Evolutionary conservation across 2,888 invertebrate species (phyloP).

Genomic region (Pimpla rufipes): DNA sequence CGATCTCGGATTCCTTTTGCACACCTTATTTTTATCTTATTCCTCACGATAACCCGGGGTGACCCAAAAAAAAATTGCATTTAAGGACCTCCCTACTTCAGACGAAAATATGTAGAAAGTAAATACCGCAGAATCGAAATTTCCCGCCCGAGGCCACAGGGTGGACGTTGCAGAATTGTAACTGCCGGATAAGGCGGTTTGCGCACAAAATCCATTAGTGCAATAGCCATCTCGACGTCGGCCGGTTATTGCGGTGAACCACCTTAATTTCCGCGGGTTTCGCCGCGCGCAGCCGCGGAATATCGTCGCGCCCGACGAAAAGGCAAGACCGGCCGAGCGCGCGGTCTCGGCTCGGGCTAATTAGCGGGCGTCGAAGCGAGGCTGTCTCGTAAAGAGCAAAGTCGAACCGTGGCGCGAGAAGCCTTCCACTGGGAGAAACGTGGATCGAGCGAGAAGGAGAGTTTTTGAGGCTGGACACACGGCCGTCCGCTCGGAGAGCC

Average conservation of each 20-base stretch:
- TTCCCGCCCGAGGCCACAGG: no score
- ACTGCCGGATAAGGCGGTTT: no score
- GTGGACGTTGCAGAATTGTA: no score
- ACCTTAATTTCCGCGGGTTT: neutral
- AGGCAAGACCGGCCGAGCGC: neutral
- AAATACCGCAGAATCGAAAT: no score
- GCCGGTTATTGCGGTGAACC: neutral
- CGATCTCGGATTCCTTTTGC: no score
- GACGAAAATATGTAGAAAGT: no score
- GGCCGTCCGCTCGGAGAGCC: conserved; percentile 12
- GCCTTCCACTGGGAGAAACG: conserved; percentile 2
- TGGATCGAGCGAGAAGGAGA: neutral
- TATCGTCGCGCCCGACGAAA: conserved; percentile 19
- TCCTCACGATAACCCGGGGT: no score
- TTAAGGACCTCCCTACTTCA: no score
- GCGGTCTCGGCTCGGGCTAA: conserved; percentile 47
- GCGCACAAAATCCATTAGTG: no score
- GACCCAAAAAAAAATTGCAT: no score
- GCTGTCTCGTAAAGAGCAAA: conserved; percentile 65
- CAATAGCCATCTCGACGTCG: no score
- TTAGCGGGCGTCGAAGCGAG: conserved; percentile 61
- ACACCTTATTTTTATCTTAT: no score
- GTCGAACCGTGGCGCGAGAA: conserved; percentile 48
- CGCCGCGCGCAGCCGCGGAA: neutral
- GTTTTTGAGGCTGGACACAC: conserved; percentile 13